These are phyloP conservation scores for Drosophila orosa DNA, from an alignment of 1,140 invertebrate genomes.

Conservation along the genomic window DNA sequence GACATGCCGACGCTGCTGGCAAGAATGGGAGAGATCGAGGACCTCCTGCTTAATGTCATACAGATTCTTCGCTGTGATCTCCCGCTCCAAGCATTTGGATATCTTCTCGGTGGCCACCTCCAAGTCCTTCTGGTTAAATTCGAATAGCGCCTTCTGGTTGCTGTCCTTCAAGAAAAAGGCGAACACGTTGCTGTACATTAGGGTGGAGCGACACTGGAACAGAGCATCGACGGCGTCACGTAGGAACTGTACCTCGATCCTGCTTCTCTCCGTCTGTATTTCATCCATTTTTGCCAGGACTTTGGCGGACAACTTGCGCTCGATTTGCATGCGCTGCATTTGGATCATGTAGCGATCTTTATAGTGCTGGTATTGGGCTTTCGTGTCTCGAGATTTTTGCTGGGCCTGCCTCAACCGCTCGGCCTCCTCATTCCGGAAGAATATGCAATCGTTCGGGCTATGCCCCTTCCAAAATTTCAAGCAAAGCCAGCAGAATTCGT, in stretches of 20 bases:
- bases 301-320: constrained; percentile 96
- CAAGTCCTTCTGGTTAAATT: constrained; percentile 99
- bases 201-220: constrained; percentile 97
- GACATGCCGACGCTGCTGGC: constrained; percentile 96
- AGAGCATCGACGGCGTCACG: constrained; percentile 98
- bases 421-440: constrained; percentile 98
- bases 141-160: constrained; percentile 99
- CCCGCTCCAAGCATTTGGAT: constrained; percentile 98
- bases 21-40: constrained; percentile 96
- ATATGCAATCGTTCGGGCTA: constrained; percentile 98
- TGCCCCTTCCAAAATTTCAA: constrained; percentile 99
- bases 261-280: constrained; percentile 99
- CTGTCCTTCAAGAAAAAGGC: constrained; percentile 98
- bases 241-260: constrained; percentile 99
- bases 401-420: constrained; percentile 97
- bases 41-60: constrained; percentile 99
- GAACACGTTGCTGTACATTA: constrained; percentile 99
- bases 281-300: constrained; percentile 99
- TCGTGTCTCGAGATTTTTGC: constrained; percentile 94
- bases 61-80: constrained; percentile 98
- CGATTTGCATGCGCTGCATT: constrained; percentile 98
- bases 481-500: constrained; percentile 99
- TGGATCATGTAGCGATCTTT: constrained; percentile 99
- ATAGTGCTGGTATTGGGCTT: constrained; percentile 93
- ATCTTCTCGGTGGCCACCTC: constrained; percentile 98